Evolutionary conservation across 1,140 invertebrate species (phyloP).

Genomic region (Solen grandis): DNA sequence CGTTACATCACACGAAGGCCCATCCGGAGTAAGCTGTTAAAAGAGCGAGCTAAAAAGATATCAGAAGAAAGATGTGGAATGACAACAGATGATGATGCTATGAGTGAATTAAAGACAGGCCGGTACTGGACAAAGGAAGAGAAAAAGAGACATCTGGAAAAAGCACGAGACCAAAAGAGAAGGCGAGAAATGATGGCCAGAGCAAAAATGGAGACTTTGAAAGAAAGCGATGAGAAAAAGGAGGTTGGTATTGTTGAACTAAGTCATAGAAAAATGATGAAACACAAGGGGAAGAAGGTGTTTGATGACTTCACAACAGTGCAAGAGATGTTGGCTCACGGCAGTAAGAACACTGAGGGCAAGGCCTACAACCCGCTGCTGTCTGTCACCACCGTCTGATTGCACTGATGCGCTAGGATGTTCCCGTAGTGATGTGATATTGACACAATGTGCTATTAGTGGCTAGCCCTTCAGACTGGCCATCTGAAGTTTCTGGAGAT

Average conservation of each 20-base stretch:
- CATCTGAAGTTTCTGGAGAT: too few relatives aligned
- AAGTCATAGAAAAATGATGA: slow-evolving; percentile 82
- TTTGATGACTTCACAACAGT: slow-evolving; percentile 83
- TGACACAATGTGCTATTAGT: slow-evolving; percentile 30
- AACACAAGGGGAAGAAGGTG: slow-evolving; percentile 80
- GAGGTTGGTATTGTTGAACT: slow-evolving; percentile 81
- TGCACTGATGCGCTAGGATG: neutral
- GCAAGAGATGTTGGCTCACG: slow-evolving; percentile 82
- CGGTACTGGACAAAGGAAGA: slow-evolving; percentile 92
- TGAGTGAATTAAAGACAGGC: slow-evolving; percentile 90
- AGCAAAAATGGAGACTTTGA: slow-evolving; percentile 79
- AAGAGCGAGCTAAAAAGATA: slow-evolving; percentile 87
- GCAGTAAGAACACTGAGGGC: slow-evolving; percentile 75
- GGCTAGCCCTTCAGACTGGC: too few relatives aligned
- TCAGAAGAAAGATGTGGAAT: slow-evolving; percentile 87
- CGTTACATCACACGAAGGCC: slow-evolving; percentile 89
- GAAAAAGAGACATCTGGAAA: slow-evolving; percentile 88
- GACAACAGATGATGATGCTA: slow-evolving; percentile 91
- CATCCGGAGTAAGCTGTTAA: slow-evolving; percentile 86
- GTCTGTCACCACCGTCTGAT: slow-evolving; percentile 80
- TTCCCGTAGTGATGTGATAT: slow-evolving; percentile 15
- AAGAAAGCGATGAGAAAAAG: slow-evolving; percentile 77
- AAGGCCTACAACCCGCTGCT: slow-evolving; percentile 78
- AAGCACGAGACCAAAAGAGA: slow-evolving; percentile 85
- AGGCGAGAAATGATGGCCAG: slow-evolving; percentile 77